Evolutionary conservation across 2,113 vertebrate genomes (phyloP).

Genomic region (Phyllostomus discolor): DNA sequence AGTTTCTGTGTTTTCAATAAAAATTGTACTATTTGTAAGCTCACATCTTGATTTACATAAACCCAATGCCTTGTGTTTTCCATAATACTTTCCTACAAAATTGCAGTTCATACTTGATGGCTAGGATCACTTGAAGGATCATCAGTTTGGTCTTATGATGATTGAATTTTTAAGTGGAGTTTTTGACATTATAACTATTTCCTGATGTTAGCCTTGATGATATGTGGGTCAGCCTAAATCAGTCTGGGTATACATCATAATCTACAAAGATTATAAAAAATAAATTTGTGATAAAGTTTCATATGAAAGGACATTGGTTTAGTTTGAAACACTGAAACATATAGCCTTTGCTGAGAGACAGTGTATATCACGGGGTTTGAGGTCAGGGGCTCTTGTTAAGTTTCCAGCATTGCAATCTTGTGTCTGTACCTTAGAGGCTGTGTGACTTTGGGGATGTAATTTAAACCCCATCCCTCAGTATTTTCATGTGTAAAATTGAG

Average conservation of each 20-base stretch:
- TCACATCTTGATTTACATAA: not conserved
- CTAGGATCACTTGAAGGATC: not conserved
- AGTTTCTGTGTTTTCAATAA: not conserved
- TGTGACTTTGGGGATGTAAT: not conserved
- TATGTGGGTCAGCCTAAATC: not conserved
- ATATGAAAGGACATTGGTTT: not conserved
- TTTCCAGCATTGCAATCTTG: not conserved
- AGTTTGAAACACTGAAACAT: not conserved
- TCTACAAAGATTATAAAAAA: not conserved
- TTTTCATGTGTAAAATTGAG: not conserved
- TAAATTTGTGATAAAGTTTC: not conserved
- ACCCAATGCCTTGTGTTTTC: not conserved
- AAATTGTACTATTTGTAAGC: not conserved
- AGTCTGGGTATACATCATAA: not conserved
- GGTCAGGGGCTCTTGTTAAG: not conserved
- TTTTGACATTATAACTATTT: not conserved
- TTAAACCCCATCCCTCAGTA: not conserved
- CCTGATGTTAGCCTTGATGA: too few relatives aligned
- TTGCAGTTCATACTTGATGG: not conserved
- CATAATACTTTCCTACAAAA: not conserved
- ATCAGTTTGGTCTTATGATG: not conserved
- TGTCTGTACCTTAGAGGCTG: not conserved
- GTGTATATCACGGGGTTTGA: not conserved
- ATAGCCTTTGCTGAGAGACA: not conserved
- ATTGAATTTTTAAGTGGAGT: not conserved